Percentiles rank a stretch among this genome's conserved stretches.
Conservation (phyloP, 2,113 vertebrate species). For the Myiagra hebetior region DNA sequence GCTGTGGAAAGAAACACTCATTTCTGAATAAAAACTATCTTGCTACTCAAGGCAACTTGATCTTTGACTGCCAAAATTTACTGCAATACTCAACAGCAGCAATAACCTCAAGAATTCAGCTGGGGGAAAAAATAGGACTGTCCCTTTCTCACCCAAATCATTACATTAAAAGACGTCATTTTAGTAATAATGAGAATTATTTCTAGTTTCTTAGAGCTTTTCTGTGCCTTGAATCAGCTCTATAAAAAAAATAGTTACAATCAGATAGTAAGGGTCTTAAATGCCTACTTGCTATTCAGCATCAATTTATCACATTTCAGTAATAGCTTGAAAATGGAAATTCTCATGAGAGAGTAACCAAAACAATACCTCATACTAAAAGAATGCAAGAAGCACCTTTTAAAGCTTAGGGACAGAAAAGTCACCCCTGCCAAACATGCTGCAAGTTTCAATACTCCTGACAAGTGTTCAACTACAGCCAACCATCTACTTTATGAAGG, state of each 20-base stretch:
- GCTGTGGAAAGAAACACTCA: background rate
- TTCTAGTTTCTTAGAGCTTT: background rate
- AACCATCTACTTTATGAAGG: background rate
- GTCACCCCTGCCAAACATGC: background rate
- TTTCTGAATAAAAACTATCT: background rate
- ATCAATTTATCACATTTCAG: background rate
- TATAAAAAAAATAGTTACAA: background rate
- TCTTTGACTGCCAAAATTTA: background rate
- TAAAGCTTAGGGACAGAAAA: background rate
- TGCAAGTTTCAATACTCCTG: background rate
- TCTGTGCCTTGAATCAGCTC: background rate
- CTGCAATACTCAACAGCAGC: background rate
- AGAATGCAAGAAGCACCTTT: background rate
- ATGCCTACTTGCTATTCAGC: background rate
- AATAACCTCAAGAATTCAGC: background rate
- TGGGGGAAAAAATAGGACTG: rapidly evolving
- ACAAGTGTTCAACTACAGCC: background rate
- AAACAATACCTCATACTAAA: background rate
- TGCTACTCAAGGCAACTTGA: background rate
- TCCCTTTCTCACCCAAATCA: background rate
- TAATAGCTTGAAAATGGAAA: background rate
- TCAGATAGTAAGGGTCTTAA: background rate
- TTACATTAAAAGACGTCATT: background rate
- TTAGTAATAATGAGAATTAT: background rate
- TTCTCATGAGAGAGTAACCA: background rate